Conservation (phyloP, 1,140 invertebrate genomes). For the Saxidomus purpurata region DNA sequence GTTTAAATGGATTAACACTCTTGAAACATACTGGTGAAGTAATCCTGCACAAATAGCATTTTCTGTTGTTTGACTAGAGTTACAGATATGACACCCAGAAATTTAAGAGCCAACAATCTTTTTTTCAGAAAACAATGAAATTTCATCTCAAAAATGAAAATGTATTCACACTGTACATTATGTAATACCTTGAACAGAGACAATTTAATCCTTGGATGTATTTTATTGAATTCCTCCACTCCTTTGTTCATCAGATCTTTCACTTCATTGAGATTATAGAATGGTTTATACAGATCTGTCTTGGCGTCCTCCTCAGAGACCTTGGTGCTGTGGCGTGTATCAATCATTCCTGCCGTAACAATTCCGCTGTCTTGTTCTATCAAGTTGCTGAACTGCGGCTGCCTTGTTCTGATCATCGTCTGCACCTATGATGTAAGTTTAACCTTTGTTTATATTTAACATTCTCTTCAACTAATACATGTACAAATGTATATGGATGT, state of each 20-base stretch:
- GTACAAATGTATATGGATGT: too few relatives aligned
- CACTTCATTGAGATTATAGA: constrained; percentile 72
- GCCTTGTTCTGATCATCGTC: constrained; percentile 73
- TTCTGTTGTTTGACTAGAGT: too few relatives aligned
- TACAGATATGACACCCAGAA: too few relatives aligned
- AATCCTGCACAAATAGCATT: too few relatives aligned
- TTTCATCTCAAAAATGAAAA: too few relatives aligned
- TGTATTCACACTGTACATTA: too few relatives aligned
- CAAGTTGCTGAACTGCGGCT: constrained; percentile 84
- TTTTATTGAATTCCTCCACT: constrained; percentile 86
- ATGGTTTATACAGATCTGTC: constrained; percentile 82
- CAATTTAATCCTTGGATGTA: constrained; percentile 83
- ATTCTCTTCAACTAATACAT: too few relatives aligned
- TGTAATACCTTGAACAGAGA: constrained; percentile 84
- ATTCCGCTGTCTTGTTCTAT: constrained; percentile 85
- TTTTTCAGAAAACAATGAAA: too few relatives aligned
- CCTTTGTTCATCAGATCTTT: constrained; percentile 82
- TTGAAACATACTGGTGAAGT: too few relatives aligned
- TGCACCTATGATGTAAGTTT: constrained; percentile 76
- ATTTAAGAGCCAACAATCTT: too few relatives aligned
- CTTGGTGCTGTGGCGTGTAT: constrained; percentile 77
- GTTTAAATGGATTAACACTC: too few relatives aligned
- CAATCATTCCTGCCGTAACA: constrained; percentile 84
- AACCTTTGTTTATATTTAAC: too few relatives aligned
- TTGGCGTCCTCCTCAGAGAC: constrained; percentile 81